Conservation (phyloP, 2,113 vertebrate species). For the Rafetus swinhoei region DNA sequence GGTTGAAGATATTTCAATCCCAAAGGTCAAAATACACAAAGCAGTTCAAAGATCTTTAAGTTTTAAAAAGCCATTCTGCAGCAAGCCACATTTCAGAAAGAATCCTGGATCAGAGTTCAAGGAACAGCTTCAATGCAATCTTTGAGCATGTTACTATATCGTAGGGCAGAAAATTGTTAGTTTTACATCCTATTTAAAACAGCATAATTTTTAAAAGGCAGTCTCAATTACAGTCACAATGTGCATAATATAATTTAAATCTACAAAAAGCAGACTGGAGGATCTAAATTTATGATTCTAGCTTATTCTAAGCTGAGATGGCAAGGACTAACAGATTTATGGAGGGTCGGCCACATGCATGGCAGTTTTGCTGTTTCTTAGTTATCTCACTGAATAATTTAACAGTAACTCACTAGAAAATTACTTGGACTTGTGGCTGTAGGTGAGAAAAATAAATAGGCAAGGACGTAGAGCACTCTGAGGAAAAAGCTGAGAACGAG, state of each 20-base stretch:
- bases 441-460: neutral
- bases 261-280: fast-evolving
- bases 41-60: neutral
- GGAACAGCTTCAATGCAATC: neutral
- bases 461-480: neutral
- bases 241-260: neutral
- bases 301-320: fast-evolving
- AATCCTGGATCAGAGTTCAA: neutral
- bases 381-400: neutral
- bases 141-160: neutral
- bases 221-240: neutral
- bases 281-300: neutral
- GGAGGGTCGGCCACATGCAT: fast-evolving
- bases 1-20: neutral
- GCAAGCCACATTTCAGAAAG: neutral
- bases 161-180: neutral
- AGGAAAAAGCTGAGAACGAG: neutral
- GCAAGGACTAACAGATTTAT: neutral
- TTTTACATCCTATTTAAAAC: neutral
- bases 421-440: neutral
- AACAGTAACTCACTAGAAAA: neutral
- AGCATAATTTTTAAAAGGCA: neutral
- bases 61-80: neutral
- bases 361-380: neutral
- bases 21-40: neutral